These are phyloP conservation scores for Mareca penelope DNA, from an alignment of 2,797 vertebrate genomes.

Conservation along the genomic window DNA sequence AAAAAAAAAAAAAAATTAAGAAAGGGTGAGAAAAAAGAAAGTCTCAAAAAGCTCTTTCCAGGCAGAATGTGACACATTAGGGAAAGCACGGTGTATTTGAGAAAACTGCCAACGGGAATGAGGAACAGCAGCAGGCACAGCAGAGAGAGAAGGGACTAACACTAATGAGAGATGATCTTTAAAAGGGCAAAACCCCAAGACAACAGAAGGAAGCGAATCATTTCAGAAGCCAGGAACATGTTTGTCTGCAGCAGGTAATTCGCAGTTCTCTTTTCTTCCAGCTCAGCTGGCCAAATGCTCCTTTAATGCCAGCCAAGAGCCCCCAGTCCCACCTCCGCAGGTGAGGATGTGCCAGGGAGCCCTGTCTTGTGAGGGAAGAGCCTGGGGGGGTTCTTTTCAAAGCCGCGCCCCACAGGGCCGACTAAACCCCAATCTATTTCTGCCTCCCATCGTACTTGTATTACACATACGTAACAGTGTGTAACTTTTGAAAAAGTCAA, in stretches of 20 bases:
- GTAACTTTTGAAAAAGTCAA: no score
- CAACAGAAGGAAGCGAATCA: not conserved
- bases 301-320: not conserved
- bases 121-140: fast-evolving
- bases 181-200: not conserved
- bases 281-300: not conserved
- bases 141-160: not conserved
- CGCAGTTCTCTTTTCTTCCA: not conserved
- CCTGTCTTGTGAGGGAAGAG: fast-evolving
- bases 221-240: fast-evolving
- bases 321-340: fast-evolving
- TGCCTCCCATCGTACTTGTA: not conserved
- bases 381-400: not conserved
- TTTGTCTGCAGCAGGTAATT: not conserved
- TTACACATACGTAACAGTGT: fast-evolving
- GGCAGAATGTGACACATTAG: not conserved
- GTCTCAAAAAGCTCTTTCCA: not conserved
- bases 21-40: not conserved
- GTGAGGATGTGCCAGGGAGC: not conserved
- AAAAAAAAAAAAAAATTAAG: not conserved
- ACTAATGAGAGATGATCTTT: not conserved
- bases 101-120: not conserved
- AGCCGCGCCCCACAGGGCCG: not conserved
- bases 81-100: fast-evolving
- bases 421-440: not conserved